phyloP scores from a whole-genome alignment of 2,888 invertebrate genomes.

The Rhaphigaster nebulosa region DNA sequence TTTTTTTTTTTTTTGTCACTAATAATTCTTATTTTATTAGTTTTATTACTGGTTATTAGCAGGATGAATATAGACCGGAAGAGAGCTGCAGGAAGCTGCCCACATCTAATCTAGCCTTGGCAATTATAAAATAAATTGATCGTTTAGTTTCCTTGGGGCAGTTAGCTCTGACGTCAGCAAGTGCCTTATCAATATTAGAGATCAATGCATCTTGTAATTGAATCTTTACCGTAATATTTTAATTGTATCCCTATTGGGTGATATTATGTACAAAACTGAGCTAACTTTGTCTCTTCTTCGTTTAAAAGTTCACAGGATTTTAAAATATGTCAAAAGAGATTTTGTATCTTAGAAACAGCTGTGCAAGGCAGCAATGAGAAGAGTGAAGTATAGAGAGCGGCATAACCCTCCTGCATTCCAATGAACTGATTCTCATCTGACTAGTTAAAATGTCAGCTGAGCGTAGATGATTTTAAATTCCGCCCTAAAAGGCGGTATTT shows the following conservation, averaged over 20 bases:
- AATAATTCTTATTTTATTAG: conserved; percentile 4
- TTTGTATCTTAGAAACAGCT: background rate
- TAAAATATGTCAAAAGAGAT: background rate
- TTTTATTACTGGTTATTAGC: background rate
- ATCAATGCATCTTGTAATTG: background rate
- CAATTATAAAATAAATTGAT: conserved; percentile 30
- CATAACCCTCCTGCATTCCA: background rate
- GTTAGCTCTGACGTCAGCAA: background rate
- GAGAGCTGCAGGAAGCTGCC: background rate
- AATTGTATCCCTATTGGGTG: too few species aligned
- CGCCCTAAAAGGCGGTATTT: background rate
- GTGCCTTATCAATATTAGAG: background rate
- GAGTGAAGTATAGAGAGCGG: background rate
- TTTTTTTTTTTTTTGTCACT: background rate
- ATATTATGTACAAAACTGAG: too few species aligned
- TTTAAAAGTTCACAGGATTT: background rate
- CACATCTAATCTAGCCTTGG: background rate
- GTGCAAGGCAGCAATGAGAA: background rate
- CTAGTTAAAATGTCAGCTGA: background rate
- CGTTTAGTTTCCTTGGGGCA: background rate
- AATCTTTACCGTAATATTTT: too few species aligned
- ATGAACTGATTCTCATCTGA: background rate
- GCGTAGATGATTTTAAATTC: background rate
- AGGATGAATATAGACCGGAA: background rate
- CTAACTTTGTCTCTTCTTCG: background rate